Conservation (phyloP, 2,113 vertebrate genomes). For the Mormoops blainvillei region DNA sequence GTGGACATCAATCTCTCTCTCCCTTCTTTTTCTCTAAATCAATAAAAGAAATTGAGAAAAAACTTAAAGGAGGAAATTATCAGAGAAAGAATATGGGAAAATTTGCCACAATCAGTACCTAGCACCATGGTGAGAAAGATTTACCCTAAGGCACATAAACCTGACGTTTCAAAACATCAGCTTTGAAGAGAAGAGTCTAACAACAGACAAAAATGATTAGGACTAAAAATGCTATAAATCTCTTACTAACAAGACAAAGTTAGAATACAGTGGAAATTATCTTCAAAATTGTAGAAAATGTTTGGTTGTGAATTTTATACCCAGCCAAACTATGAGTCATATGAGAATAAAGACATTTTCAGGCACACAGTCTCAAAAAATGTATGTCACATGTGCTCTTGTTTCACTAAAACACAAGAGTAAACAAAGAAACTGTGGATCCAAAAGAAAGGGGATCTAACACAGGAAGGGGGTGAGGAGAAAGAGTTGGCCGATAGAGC, state of each 20-base stretch:
- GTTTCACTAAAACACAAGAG: not conserved
- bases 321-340: not conserved
- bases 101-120: not conserved
- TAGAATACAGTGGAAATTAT: not conserved
- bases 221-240: not conserved
- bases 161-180: not conserved
- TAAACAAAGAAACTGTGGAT: not conserved
- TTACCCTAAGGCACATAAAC: not conserved
- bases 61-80: not conserved
- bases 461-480: not conserved
- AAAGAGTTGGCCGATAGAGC: not conserved
- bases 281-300: not conserved
- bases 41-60: not conserved
- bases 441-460: not conserved
- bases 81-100: not conserved
- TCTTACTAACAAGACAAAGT: not conserved
- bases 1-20: not conserved
- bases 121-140: not conserved
- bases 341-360: not conserved
- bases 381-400: not conserved
- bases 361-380: not conserved
- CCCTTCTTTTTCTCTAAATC: not conserved
- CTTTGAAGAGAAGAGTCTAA: not conserved
- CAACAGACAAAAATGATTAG: not conserved
- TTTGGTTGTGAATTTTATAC: slow-evolving; percentile 16